Conservation (phyloP, 2,888 invertebrate genomes). For the Nephrotoma appendiculata region DNA sequence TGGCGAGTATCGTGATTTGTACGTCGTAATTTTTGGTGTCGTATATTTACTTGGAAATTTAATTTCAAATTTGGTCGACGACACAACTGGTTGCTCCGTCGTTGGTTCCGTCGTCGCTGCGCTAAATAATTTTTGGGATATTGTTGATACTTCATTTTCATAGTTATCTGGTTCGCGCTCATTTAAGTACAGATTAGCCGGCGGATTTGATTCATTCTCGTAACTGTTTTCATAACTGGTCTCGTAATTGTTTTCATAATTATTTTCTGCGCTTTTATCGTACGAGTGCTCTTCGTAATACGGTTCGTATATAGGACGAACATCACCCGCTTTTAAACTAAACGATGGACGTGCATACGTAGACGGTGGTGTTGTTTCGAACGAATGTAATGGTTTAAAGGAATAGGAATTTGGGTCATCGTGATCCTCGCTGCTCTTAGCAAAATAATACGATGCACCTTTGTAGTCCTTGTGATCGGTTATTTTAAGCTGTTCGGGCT, state of each 20-base stretch:
- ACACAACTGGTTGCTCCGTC: not conserved
- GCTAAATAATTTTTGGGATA: not conserved
- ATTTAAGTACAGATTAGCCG: not conserved
- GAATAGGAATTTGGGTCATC: not conserved
- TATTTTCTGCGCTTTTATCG: not conserved
- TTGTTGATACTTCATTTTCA: not conserved
- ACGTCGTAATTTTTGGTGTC: not conserved
- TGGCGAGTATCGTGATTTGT: not conserved
- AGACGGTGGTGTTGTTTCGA: not conserved
- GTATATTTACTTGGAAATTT: not conserved
- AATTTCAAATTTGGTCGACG: not conserved
- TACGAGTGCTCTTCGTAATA: not conserved
- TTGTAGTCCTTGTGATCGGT: not conserved
- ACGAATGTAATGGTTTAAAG: not conserved
- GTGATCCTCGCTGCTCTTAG: not conserved
- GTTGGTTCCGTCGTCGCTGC: not conserved
- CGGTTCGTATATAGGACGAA: not conserved
- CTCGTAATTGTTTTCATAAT: not conserved
- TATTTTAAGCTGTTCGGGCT: not conserved
- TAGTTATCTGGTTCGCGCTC: not conserved
- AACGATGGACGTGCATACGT: not conserved
- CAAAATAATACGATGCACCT: not conserved
- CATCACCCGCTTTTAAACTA: not conserved
- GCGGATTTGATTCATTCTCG: not conserved
- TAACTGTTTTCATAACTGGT: not conserved